Conservation (phyloP, 2,797 vertebrate species). For the Cyprinella venusta region DNA sequence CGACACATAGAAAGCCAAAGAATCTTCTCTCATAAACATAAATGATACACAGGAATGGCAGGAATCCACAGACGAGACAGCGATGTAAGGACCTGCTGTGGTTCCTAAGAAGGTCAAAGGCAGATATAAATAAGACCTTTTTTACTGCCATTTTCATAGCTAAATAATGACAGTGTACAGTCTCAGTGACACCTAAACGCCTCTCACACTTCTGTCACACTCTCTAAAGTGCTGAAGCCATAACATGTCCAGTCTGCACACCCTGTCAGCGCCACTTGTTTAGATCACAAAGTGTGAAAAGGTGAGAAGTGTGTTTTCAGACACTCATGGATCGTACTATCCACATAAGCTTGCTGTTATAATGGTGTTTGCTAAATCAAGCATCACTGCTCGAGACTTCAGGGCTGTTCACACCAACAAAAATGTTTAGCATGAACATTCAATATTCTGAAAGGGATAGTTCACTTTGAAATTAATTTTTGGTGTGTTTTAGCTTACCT, state of each 20-base stretch:
- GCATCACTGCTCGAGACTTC: neutral
- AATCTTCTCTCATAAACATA: slow-evolving; percentile 5
- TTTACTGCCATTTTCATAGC: slow-evolving; percentile 2
- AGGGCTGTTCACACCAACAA: neutral
- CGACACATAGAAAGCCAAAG: slow-evolving; percentile 25
- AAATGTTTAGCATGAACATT: neutral
- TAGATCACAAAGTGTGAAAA: slow-evolving; percentile 12
- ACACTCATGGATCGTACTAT: neutral
- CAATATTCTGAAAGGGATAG: no score
- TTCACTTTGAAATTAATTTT: no score
- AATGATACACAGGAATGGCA: slow-evolving; percentile 20
- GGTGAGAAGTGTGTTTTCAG: slow-evolving; percentile 23
- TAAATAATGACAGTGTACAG: slow-evolving; percentile 4
- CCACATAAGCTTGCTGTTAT: neutral
- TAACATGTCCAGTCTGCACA: slow-evolving; percentile 25
- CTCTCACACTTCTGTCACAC: slow-evolving; percentile 5
- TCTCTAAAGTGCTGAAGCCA: neutral
- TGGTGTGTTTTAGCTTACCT: no score
- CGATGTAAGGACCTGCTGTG: neutral
- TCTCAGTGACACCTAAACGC: neutral
- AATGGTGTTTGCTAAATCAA: neutral
- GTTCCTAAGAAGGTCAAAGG: slow-evolving; percentile 43
- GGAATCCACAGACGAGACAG: slow-evolving; percentile 7
- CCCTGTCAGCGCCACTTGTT: slow-evolving; percentile 30
- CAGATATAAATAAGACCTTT: slow-evolving; percentile 44